A percentile compares a stretch with the other conserved stretches of the same genome.
These are phyloP conservation scores for Tineola bisselliella DNA, from an alignment of 2,888 invertebrate genomes.

Conservation along the genomic window DNA sequence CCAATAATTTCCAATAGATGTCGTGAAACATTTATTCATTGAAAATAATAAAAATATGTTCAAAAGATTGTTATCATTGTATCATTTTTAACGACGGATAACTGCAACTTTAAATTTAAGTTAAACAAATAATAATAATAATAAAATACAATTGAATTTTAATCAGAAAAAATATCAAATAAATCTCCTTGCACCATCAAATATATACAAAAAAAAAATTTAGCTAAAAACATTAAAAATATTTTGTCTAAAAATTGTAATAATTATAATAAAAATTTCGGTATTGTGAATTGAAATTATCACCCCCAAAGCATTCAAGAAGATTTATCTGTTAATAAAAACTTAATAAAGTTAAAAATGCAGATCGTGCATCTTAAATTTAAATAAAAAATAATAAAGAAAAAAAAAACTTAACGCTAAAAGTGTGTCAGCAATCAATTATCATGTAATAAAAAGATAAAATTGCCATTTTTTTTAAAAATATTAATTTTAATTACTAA, in stretches of 20 bases:
- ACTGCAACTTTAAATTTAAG: constrained; percentile 60
- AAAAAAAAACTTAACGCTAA: constrained; percentile 50
- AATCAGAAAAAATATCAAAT: neutral
- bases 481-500: too few relatives aligned
- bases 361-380: constrained; percentile 66
- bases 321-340: constrained; percentile 6
- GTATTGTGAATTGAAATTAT: neutral
- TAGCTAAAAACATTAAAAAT: neutral
- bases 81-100: constrained; percentile 66
- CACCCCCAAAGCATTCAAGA: neutral
- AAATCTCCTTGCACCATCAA: neutral
- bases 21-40: too few relatives aligned
- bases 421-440: constrained; percentile 64
- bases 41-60: constrained; percentile 33
- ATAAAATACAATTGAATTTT: neutral
- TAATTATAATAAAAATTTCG: neutral
- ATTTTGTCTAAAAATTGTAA: neutral
- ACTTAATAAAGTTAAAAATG: constrained; percentile 33
- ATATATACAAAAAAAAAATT: neutral
- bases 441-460: constrained; percentile 59
- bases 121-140: constrained; percentile 26
- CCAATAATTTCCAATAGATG: too few relatives aligned
- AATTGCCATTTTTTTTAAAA: constrained; percentile 45
- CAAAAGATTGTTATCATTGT: constrained; percentile 32
- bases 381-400: constrained; percentile 26